Base-by-base conservation (phyloP, 1,140 invertebrate genomes). In the Chironomus striatipennis region DNA sequence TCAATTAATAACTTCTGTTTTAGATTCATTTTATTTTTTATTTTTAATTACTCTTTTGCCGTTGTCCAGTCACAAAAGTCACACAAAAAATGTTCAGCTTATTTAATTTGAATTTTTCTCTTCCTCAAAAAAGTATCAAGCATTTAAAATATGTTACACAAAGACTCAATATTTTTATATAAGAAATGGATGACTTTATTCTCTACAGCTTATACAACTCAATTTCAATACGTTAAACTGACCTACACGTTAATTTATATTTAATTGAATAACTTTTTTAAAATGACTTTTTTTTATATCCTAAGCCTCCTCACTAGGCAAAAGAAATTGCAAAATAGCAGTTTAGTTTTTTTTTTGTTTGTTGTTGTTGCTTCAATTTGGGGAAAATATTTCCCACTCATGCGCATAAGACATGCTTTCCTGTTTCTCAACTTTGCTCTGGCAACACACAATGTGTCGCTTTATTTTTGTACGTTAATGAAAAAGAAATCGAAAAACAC, bases 291-390 rank as follows among this genome's bases (percentile, higher is more conserved):
- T 57, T 57, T 57, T 12, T 57, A 57, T 57, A 57, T 57, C 47
- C n/a, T n/a, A 57, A 57, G 47, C 47, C 47, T 57, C 47, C 4
- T 57, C 47, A 57, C 47, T 57, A 57, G 47, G 47, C 47, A 57
- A 57, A 57, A n/a, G 47, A 57, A 57, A 57, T 57, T 57, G 47
- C 47, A 57, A 57, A 57, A 57, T 57, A 57, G 47, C 43, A 67
- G 8, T 74, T 42, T 24, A 10, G 72, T 43, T 75, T 74, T 21
- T 67, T 75, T 24, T 47, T 43, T 75, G 34, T 74, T 74, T 72
- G 18, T 75, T 42, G 74, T 74, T 24, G 21, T 75, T 73, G 70
- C 21, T 74, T 20, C 7, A n/a, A 10, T 34, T 72, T 72, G 70
- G 34, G 34, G 70, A 72, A 57, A 57, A 57, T 15, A 57, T 57